Base-by-base conservation (phyloP, 2,888 invertebrate genomes). In the Aporophyla nigra region DNA sequence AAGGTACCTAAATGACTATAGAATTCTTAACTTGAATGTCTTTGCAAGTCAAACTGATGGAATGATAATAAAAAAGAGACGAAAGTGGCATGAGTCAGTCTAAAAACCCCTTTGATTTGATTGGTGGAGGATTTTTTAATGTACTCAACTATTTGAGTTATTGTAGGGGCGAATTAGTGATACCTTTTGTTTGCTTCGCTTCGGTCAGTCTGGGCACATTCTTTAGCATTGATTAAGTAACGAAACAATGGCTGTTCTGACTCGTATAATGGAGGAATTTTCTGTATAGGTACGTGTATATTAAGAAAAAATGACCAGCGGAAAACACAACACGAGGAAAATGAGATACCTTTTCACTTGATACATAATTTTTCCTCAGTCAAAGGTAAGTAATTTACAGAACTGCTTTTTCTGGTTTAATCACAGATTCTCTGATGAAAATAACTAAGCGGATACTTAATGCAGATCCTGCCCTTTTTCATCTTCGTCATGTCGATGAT, bases 11-110 rank as follows among this genome's bases (percentile, higher is more conserved):
- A 27, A 24, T 75, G 27, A 33, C 53, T 71, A 53, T 21, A 56
- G 63, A 80, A 56, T 40, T 62, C 19, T 33, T 14, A 73, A 46
- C n/a, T 43, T 54, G 27, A 51, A 59, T 59, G 14, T n/a, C 27
- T 59, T 74, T 74, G 6, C 16, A 58, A 49, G 21, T 43, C 4
- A 49, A 33, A 33, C 19, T 56, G n/a, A 46, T 33, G 14, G 54
- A n/a, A 33, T 33, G 33, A 33, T 33, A 33, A 33, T 3, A 33
- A 33, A 33, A 33, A 33, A 33, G 33, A 33, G 33, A 33, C 2
- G 3, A 33, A 33, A 33, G 33, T 33, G 33, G 3, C 33, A 2
- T 33, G 33, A 14, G n/a, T 54, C 16, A 54, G n/a, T 16, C 0
- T n/a, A 40, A 58, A 40, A 24, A 24, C 33, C 1, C 10, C n/a